Evolutionary conservation across 2,113 vertebrate species (phyloP), one percentile per base, ranked within the genome.

Genomic region (Muscicapa adusta): DNA sequence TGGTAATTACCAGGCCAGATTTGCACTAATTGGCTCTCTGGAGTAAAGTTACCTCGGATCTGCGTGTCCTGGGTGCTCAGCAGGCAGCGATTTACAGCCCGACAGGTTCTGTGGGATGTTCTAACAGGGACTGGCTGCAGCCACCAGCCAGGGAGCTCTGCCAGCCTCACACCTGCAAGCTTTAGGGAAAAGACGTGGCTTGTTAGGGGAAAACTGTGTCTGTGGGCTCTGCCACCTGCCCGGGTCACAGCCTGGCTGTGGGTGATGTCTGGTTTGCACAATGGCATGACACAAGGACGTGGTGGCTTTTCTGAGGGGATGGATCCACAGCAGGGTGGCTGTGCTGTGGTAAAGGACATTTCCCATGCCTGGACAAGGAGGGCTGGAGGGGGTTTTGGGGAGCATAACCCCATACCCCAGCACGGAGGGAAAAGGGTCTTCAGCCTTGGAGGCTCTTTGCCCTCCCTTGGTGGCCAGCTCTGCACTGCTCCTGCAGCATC

Each of bases 21-120:
- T 72, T 94, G 96, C 92, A 84, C 97, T 98, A 98, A 98, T 98
- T 98, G 97, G 95, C 96, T 98, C 96, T 98, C 97, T 71, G 79
- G 97, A 97, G 97, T 94, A 89, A 95, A 96, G 96, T 97, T 96
- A 71, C 97, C 96, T 89, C 81, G 68, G 36, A 33, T 93, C 82
- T 91, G 89, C 48, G 43, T 56, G 84, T 74, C 81, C 62, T 18
- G 87, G 96, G 94, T 84, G 79, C 96, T 93, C 95, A 76, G 96
- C 73, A 4, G 94, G 95, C 93, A 87, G 95, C 8, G 36, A 95
- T 91, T 91, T 95, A 75, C 90, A 96, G 93, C 88, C 88, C 74
- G 12, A 57, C 62, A 70, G 70, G 48, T 63, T 67, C 40, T 29
- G 40, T 36, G 80, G 78, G 91, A 63, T 53, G 74, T 42, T 73